Percentiles rank a stretch among this genome's conserved stretches.
These are phyloP conservation scores for Hippopotamyrus pictus DNA, from an alignment of 2,797 vertebrate species.

Conservation along the genomic window DNA sequence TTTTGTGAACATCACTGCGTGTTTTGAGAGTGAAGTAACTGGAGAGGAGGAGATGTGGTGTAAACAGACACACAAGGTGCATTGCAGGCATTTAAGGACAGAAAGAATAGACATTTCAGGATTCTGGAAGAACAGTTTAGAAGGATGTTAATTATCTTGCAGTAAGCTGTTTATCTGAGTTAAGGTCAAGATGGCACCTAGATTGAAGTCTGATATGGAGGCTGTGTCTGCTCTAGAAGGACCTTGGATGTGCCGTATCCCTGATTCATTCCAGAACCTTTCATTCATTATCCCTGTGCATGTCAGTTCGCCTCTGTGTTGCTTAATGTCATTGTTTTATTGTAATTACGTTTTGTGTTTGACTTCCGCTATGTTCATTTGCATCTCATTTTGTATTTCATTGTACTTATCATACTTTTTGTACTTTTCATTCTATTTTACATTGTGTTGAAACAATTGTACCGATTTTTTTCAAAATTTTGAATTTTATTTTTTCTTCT, in stretches of 20 bases:
- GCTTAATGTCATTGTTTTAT: background rate
- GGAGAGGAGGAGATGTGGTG: background rate
- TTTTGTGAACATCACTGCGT: background rate
- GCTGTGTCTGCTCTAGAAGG: background rate
- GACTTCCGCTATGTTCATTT: constrained; percentile 13
- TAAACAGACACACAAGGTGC: background rate
- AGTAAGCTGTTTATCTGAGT: background rate
- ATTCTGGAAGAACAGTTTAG: background rate
- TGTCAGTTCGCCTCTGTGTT: background rate
- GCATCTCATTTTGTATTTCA: constrained; percentile 3
- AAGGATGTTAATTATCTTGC: background rate
- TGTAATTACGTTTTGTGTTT: constrained; percentile 12
- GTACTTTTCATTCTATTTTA: background rate
- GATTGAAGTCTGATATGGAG: background rate
- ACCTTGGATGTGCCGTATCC: background rate
- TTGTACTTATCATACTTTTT: background rate
- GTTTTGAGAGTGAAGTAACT: background rate
- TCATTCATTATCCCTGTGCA: background rate
- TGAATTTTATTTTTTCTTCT: constrained; percentile 2
- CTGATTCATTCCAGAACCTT: background rate
- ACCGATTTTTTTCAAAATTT: background rate
- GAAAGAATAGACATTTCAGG: background rate
- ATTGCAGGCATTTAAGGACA: background rate
- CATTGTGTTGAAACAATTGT: background rate
- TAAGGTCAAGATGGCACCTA: background rate